Conservation (phyloP, 2,113 vertebrate genomes). For the Ceratotherium simum region DNA sequence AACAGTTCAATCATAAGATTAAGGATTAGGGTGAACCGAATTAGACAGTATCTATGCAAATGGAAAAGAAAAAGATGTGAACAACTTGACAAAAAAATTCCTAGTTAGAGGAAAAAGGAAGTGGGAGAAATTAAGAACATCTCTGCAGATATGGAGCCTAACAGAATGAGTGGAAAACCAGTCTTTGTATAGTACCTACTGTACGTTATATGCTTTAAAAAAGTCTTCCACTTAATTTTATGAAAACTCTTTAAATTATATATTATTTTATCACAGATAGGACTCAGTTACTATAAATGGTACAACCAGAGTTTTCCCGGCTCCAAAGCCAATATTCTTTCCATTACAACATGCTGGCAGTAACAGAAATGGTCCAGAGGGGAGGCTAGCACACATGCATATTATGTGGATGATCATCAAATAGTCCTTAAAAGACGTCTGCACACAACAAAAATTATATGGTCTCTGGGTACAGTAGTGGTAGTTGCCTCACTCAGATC, state of each 20-base stretch:
- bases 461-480: not conserved
- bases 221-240: not conserved
- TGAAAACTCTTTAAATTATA: not conserved
- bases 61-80: not conserved
- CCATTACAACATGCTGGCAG: not conserved
- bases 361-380: not conserved
- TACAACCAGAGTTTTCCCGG: not conserved
- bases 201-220: not conserved
- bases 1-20: not conserved
- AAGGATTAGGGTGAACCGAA: not conserved
- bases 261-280: not conserved
- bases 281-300: not conserved
- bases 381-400: not conserved
- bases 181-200: not conserved
- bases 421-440: not conserved
- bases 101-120: not conserved
- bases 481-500: not conserved
- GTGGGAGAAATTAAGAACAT: not conserved
- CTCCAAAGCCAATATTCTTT: not conserved
- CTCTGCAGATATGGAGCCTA: not conserved
- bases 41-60: not conserved
- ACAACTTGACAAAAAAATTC: not conserved
- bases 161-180: not conserved
- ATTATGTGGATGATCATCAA: not conserved
- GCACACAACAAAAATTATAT: not conserved